Conservation (phyloP, 1,140 invertebrate species). For the Eupeodes corollae region DNA sequence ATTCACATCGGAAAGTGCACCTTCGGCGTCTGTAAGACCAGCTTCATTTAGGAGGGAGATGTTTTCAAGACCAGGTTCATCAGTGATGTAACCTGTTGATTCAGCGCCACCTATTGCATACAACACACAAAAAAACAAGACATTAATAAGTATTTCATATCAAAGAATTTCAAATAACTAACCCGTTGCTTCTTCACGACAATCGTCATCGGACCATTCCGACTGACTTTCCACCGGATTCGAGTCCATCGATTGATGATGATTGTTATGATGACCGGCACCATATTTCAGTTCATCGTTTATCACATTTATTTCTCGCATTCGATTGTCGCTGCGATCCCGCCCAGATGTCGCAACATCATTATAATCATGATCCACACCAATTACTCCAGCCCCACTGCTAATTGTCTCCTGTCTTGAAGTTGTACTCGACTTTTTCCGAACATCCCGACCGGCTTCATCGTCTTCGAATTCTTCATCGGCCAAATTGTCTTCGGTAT, state of each 20-base stretch:
- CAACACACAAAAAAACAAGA: background rate
- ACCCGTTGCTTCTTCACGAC: slow-evolving; percentile 37
- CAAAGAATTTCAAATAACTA: background rate
- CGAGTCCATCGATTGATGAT: slow-evolving; percentile 34
- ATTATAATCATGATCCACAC: slow-evolving; percentile 2
- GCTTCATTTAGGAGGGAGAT: slow-evolving; percentile 72
- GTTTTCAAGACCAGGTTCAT: slow-evolving; percentile 72
- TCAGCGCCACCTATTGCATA: slow-evolving; percentile 46
- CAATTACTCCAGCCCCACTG: slow-evolving; percentile 8
- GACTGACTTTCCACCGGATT: slow-evolving; percentile 52
- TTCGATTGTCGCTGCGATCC: slow-evolving; percentile 6
- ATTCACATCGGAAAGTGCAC: slow-evolving; percentile 71
- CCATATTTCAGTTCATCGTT: slow-evolving; percentile 37
- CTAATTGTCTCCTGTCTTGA: slow-evolving; percentile 10
- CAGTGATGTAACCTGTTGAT: slow-evolving; percentile 68
- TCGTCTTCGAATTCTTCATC: slow-evolving; percentile 36
- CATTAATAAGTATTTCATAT: background rate
- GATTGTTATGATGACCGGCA: slow-evolving; percentile 28
- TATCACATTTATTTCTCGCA: slow-evolving; percentile 34
- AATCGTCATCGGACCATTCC: slow-evolving; percentile 64
- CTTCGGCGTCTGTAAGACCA: slow-evolving; percentile 75
- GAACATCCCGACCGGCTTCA: slow-evolving; percentile 30
- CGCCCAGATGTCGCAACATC: background rate
- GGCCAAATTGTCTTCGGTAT: slow-evolving; percentile 34
- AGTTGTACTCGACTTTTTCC: slow-evolving; percentile 16